phyloP scores from a whole-genome alignment of 2,113 vertebrate genomes.

The Sinocyclocheilus anophthalmus region DNA sequence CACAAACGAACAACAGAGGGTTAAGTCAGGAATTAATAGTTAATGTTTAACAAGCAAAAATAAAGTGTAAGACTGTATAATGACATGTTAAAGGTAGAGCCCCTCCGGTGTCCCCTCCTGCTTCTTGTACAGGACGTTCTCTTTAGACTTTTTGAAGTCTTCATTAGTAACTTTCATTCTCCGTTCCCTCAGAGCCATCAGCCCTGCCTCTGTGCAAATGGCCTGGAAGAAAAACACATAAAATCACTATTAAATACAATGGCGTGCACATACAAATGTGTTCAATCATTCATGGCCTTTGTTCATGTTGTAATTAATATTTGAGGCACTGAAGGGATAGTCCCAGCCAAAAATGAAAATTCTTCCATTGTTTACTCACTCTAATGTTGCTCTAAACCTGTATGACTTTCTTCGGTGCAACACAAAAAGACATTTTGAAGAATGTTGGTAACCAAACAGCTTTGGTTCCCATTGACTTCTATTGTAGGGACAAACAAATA shows the following conservation, averaged over 20 bases:
- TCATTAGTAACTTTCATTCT: constrained; percentile 99
- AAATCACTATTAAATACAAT: not conserved
- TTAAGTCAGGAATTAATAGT: not conserved
- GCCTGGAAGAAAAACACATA: constrained; percentile 75
- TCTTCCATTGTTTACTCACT: no score
- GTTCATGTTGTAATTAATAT: not conserved
- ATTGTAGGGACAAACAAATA: not conserved
- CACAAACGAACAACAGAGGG: constrained; percentile 35
- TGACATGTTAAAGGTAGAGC: constrained; percentile 74
- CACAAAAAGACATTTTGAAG: not conserved
- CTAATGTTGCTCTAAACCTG: not conserved
- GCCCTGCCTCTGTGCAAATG: constrained; percentile 96
- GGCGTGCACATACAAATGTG: not conserved
- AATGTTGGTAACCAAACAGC: not conserved
- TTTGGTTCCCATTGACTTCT: not conserved
- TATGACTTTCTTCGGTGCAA: not conserved
- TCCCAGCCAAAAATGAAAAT: no score
- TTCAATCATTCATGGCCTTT: not conserved
- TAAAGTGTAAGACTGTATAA: not conserved
- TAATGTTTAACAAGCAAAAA: not conserved
- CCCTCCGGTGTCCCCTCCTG: constrained; percentile 98
- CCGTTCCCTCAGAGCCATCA: constrained; percentile 94
- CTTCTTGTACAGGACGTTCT: constrained; percentile 98
- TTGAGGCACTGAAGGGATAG: not conserved
- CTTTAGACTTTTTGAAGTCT: constrained; percentile 99